A percentile compares a stretch with the other conserved stretches of the same genome.
These are phyloP conservation scores for Eristalis pertinax DNA, from an alignment of 2,888 invertebrate species.

Conservation along the genomic window DNA sequence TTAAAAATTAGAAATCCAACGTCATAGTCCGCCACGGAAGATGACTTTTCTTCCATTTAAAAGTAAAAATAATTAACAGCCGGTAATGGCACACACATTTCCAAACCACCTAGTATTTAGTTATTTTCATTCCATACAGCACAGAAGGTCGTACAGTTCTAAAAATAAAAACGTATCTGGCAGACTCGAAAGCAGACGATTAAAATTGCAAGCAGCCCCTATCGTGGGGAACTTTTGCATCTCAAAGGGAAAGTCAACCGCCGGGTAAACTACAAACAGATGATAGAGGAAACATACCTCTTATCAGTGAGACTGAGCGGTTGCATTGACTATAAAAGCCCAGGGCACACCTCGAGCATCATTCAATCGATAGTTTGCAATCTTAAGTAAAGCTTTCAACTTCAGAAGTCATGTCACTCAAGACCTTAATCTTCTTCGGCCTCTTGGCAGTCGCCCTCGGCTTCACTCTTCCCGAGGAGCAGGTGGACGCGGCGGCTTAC, in stretches of 20 bases:
- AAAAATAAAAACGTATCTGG: background rate
- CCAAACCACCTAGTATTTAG: no score
- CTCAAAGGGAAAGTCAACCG: background rate
- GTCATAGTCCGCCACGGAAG: no score
- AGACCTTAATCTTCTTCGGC: constrained; percentile 22
- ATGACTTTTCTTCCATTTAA: no score
- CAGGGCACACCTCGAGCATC: background rate
- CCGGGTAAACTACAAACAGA: background rate
- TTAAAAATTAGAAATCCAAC: no score
- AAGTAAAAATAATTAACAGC: no score
- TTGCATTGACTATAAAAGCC: constrained; percentile 1
- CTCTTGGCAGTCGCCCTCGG: constrained; percentile 18
- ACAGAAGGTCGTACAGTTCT: background rate
- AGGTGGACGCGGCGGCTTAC: no score
- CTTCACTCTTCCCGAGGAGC: constrained; percentile 18
- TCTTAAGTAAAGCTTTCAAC: background rate
- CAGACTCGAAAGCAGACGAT: background rate
- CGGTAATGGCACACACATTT: no score
- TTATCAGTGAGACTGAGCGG: background rate
- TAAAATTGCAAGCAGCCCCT: no score
- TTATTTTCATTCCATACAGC: no score
- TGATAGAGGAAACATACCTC: background rate
- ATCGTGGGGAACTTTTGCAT: no score
- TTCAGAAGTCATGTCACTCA: constrained; percentile 16
- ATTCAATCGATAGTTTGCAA: background rate